phyloP scores from a whole-genome alignment of 2,888 invertebrate species.

The Cantharis lateralis region DNA sequence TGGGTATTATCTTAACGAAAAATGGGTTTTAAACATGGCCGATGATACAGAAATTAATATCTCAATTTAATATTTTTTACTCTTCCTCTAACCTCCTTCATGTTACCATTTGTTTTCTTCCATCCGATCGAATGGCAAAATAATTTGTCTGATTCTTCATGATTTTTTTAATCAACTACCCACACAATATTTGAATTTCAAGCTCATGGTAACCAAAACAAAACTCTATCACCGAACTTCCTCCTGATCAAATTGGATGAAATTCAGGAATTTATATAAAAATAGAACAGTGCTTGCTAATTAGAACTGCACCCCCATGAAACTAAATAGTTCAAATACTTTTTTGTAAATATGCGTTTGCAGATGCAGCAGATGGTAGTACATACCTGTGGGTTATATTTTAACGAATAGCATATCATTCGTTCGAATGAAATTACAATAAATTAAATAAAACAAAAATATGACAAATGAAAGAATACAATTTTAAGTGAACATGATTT shows the following conservation, averaged over 20 bases:
- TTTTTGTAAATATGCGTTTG: neutral
- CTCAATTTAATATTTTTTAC: slow-evolving; percentile 22
- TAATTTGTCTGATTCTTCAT: neutral
- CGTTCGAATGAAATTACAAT: neutral
- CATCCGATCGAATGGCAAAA: neutral
- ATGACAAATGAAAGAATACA: neutral
- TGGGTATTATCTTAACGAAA: slow-evolving; percentile 29
- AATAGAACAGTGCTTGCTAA: neutral
- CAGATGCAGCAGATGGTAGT: neutral
- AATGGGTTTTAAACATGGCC: slow-evolving; percentile 31
- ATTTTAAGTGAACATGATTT: neutral
- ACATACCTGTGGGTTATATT: neutral
- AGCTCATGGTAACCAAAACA: no score
- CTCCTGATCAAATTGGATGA: neutral
- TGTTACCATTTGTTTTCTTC: neutral
- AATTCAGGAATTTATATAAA: neutral
- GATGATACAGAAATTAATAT: slow-evolving; percentile 23
- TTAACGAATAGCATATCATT: neutral
- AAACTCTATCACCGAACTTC: no score
- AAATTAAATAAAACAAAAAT: neutral
- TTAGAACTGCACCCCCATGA: neutral
- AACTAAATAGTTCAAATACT: neutral
- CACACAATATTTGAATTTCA: no score
- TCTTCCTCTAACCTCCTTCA: neutral
- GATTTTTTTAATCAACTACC: neutral